These are phyloP conservation scores for Crotalus tigris DNA, from an alignment of 2,113 vertebrate species.

Conservation along the genomic window DNA sequence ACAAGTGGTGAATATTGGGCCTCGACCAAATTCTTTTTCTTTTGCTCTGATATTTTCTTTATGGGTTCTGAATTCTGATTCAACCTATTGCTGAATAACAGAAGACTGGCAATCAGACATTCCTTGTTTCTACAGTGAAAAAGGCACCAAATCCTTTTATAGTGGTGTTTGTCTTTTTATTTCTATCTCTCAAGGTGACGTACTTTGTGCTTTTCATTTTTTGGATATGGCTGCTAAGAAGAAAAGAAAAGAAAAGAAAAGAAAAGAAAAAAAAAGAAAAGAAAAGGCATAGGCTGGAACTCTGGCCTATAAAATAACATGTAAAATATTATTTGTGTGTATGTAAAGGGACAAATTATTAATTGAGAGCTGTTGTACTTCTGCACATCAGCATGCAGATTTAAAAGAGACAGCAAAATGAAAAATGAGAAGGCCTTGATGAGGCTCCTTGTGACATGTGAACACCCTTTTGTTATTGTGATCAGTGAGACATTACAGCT, in stretches of 20 bases:
- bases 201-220: constrained; percentile 65
- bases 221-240: constrained; percentile 45
- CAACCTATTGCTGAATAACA: constrained; percentile 22
- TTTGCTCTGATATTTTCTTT: constrained; percentile 7
- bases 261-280: background rate
- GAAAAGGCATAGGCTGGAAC: constrained; percentile 20
- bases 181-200: constrained; percentile 67
- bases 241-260: background rate
- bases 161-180: constrained; percentile 67
- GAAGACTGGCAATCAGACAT: constrained; percentile 15
- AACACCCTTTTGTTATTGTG: constrained; percentile 9
- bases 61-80: constrained; percentile 53
- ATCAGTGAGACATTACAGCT: background rate
- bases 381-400: background rate
- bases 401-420: background rate
- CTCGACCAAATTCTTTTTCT: constrained; percentile 44
- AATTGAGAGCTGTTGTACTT: constrained; percentile 10
- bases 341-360: constrained; percentile 9
- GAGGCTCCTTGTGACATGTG: background rate
- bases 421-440: background rate
- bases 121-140: constrained; percentile 45
- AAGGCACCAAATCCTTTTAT: constrained; percentile 61
- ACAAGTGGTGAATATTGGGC: background rate
- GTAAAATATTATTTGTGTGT: constrained; percentile 37
- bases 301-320: constrained; percentile 40